A percentile compares a stretch with the other conserved stretches of the same genome.
Conservation (phyloP, 2,888 invertebrate species). For the Nephrotoma guestfalica region DNA sequence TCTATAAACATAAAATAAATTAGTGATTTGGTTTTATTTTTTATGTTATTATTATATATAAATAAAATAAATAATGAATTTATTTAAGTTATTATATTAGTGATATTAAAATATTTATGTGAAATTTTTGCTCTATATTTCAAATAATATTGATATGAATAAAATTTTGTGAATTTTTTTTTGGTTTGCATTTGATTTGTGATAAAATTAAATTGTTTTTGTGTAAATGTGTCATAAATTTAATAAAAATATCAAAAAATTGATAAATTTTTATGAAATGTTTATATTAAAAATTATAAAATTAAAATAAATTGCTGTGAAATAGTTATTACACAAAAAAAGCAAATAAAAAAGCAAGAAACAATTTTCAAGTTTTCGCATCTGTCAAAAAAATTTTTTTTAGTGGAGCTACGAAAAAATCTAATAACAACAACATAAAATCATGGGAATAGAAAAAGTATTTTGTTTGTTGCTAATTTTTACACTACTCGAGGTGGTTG, state of each 20-base stretch:
- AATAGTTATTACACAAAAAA: background rate
- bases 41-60: background rate
- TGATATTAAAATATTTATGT: background rate
- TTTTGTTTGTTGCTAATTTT: conserved; percentile 2
- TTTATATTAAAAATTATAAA: background rate
- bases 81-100: background rate
- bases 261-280: background rate
- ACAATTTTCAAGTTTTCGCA: background rate
- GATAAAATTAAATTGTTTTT: background rate
- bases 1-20: background rate
- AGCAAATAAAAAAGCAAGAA: background rate
- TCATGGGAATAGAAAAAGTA: background rate
- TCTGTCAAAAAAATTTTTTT: background rate
- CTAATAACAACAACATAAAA: background rate
- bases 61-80: background rate
- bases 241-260: background rate
- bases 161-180: background rate
- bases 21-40: background rate
- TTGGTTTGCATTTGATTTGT: background rate
- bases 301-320: background rate
- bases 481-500: background rate
- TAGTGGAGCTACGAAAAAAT: background rate
- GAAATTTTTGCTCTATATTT: background rate
- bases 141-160: background rate
- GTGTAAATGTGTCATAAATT: background rate